These are phyloP conservation scores for Calyptommatus sinebrachiatus DNA, from an alignment of 2,113 vertebrate species.

Conservation along the genomic window DNA sequence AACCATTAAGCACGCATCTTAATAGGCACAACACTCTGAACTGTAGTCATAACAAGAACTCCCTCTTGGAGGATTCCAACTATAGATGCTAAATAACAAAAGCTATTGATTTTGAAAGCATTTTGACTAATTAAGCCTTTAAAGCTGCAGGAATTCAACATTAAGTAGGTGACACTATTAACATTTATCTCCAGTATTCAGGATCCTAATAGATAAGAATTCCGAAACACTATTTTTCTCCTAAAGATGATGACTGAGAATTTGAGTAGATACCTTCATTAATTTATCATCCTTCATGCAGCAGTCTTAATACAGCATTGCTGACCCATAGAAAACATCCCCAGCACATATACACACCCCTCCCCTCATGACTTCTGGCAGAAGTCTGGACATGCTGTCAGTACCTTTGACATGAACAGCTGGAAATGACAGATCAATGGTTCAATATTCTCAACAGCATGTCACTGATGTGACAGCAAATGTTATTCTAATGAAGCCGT, in stretches of 20 bases:
- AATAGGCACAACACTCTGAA: slow-evolving; percentile 57
- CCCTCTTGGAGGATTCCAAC: slow-evolving; percentile 64
- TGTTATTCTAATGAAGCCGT: slow-evolving; percentile 81
- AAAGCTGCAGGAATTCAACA: slow-evolving; percentile 69
- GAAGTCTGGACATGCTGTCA: slow-evolving; percentile 70
- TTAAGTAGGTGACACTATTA: slow-evolving; percentile 62
- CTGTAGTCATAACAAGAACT: slow-evolving; percentile 35
- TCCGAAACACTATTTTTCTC: slow-evolving; percentile 48
- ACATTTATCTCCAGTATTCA: slow-evolving; percentile 32
- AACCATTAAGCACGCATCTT: slow-evolving; percentile 74
- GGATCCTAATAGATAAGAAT: slow-evolving; percentile 51
- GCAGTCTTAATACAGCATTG: slow-evolving; percentile 33
- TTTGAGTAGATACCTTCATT: slow-evolving; percentile 56
- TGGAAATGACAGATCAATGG: slow-evolving; percentile 84
- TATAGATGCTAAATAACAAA: slow-evolving; percentile 63
- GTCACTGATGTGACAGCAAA: slow-evolving; percentile 77
- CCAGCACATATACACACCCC: slow-evolving; percentile 27
- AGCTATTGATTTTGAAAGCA: slow-evolving; percentile 69
- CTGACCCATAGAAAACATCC: slow-evolving; percentile 44
- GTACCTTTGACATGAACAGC: slow-evolving; percentile 77
- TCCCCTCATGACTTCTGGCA: slow-evolving; percentile 48
- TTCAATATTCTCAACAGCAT: slow-evolving; percentile 76
- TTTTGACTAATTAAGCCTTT: slow-evolving; percentile 74
- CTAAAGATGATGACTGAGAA: slow-evolving; percentile 48
- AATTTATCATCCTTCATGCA: slow-evolving; percentile 49